These are phyloP conservation scores for Dreissena polymorpha DNA, from an alignment of 1,140 invertebrate species.

Conservation along the genomic window DNA sequence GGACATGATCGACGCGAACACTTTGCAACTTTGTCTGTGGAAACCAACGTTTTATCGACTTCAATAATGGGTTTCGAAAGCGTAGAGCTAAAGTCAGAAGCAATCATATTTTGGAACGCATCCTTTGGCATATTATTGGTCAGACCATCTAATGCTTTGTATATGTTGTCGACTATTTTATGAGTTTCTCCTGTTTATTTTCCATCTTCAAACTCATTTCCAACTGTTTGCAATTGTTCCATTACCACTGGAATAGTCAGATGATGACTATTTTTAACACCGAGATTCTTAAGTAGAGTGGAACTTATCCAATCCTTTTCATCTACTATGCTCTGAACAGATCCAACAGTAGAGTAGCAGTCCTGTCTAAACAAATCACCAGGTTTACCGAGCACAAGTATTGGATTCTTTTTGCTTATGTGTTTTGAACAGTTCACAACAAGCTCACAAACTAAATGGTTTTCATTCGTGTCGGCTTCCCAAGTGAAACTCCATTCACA, in stretches of 20 bases:
- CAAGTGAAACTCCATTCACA: background rate
- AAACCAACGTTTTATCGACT: constrained; percentile 4
- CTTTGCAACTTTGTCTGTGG: background rate
- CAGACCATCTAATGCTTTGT: constrained; percentile 4
- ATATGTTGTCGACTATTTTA: background rate
- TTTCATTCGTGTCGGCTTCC: background rate
- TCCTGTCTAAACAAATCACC: background rate
- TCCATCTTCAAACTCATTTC: background rate
- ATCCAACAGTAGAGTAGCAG: background rate
- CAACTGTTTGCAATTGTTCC: background rate
- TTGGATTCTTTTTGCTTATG: background rate
- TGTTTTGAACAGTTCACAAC: background rate
- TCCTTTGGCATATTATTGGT: background rate
- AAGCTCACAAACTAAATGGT: background rate
- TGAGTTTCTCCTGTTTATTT: background rate
- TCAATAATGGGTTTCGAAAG: background rate
- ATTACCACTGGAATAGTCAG: background rate
- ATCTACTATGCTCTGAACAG: background rate
- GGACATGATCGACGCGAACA: background rate
- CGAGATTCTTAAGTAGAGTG: background rate
- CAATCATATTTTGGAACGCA: background rate
- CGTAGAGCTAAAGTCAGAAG: background rate
- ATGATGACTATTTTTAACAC: background rate
- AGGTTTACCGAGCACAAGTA: background rate
- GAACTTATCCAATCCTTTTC: background rate